Evolutionary conservation across 2,888 invertebrate species (phyloP).

Genomic region (Scrobipalpa atriplicella): DNA sequence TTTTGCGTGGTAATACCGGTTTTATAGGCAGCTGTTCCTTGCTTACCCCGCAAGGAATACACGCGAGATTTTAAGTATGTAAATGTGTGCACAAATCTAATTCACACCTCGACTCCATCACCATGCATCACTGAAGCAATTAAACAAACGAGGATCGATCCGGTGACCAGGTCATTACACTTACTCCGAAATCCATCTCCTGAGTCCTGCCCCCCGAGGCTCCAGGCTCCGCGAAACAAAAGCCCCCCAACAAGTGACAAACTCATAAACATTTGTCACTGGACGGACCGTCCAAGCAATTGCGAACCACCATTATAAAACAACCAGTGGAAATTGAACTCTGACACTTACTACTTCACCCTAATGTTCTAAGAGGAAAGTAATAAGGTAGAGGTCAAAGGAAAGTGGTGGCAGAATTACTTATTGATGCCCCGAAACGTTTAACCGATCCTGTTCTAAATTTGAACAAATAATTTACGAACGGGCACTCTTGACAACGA

Average conservation of each 20-base stretch:
- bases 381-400: conserved; percentile 43
- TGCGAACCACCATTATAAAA: conserved; percentile 64
- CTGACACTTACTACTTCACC: background rate
- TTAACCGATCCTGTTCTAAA: conserved; percentile 80
- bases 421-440: conserved; percentile 81
- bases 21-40: too few species aligned
- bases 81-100: background rate
- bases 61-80: too few species aligned
- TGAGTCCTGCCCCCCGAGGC: conserved; percentile 58
- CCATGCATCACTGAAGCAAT: conserved; percentile 16
- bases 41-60: too few species aligned
- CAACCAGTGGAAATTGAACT: conserved; percentile 56
- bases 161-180: conserved; percentile 60
- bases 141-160: conserved; percentile 50
- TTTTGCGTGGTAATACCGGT: too few species aligned
- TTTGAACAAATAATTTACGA: conserved; percentile 82
- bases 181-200: conserved; percentile 53
- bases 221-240: conserved; percentile 59
- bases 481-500: conserved; percentile 73
- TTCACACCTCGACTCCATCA: background rate
- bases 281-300: conserved; percentile 72
- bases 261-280: conserved; percentile 82
- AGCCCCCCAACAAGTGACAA: conserved; percentile 74
- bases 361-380: background rate
- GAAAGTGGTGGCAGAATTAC: conserved; percentile 62